Evolutionary conservation across 2,888 invertebrate species (phyloP).

Genomic region (Cristatella mucedo): DNA sequence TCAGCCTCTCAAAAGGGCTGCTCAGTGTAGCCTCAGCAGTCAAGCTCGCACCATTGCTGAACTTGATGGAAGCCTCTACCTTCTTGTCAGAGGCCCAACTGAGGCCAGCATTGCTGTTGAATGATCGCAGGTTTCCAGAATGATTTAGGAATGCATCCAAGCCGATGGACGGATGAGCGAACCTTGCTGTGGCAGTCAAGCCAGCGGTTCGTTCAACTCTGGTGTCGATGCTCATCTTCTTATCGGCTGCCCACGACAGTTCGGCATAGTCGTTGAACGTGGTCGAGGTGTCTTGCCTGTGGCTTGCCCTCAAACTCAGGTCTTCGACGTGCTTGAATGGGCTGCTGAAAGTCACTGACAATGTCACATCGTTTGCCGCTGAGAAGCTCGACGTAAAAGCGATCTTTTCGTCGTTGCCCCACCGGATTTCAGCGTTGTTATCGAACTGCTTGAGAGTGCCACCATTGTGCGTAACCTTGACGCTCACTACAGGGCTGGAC

Average conservation of each 20-base stretch:
- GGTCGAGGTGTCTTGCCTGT: too few relatives aligned
- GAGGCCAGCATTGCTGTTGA: too few relatives aligned
- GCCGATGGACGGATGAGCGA: too few relatives aligned
- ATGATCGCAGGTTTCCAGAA: too few relatives aligned
- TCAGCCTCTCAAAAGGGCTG: neutral
- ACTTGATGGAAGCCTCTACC: constrained; percentile 9
- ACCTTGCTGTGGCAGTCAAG: neutral
- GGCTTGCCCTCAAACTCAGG: too few relatives aligned
- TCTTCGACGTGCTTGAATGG: constrained; percentile 8
- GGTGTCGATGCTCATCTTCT: constrained; percentile 6
- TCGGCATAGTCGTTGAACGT: constrained; percentile 1
- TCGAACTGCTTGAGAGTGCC: neutral
- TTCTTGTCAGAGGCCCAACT: constrained; percentile 15
- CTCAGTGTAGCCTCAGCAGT: neutral
- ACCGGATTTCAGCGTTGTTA: neutral
- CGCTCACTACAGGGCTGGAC: too few relatives aligned
- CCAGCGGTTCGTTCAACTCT: neutral
- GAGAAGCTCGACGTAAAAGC: neutral
- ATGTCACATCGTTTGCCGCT: neutral
- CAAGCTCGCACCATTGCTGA: constrained; percentile 9
- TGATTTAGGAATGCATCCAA: too few relatives aligned
- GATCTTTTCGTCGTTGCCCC: neutral
- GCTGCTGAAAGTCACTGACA: constrained; percentile 5
- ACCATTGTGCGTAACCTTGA: constrained; percentile 3
- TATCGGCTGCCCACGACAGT: constrained; percentile 8